Base-by-base conservation (phyloP, 2,797 vertebrate genomes). In the Phataginus tetradactyla region DNA sequence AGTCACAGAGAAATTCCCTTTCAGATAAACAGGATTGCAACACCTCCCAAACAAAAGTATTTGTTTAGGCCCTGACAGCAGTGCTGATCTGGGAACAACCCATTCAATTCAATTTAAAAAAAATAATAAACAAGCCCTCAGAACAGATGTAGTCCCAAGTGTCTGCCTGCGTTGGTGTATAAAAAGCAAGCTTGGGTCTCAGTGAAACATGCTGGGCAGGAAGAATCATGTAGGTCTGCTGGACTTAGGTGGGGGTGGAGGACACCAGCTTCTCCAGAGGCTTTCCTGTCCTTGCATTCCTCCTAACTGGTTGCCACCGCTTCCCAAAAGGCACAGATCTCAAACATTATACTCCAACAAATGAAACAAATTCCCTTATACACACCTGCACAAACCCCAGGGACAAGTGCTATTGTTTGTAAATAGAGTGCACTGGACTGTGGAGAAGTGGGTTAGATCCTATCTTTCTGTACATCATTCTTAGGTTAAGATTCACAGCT, bases 61-160 rank as follows among this genome's bases (percentile, higher is more conserved):
- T 66, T 96, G 53, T 42, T 84, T 83, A 49, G 72, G n/a, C 61
- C 39, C 71, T 72, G 21, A 59, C 5, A 92, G 57, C 79, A 74
- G 51, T 71, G 34, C 45, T 87, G 45, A 89, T 42, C 63, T 83
- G 83, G 59, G 11, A 69, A 90, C 49, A 95, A 64, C n/a, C 80
- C 53, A 94, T 4, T 72, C 80, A 80, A 87, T 49, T 90, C 75
- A 71, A 53, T 45, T 96, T 18, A 69, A 61, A 77, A 61, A 77
- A 94, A 87, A 57, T 37, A 93, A 66, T 11, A 91, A 84, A 59
- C 7, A 79, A 95, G 61, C 59, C 51, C 71, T 96, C 55, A 72
- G 6, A 86, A 29, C 61, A 59, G 45, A 42, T 61, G 42, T 13
- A 91, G 29, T 59, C 72, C 64, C 1, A 2, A 75, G 32, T 39